Percentiles rank a stretch among this genome's conserved stretches.
Evolutionary conservation across 2,888 invertebrate species (phyloP).

Genomic region (Himalopsyche kuldschensis): DNA sequence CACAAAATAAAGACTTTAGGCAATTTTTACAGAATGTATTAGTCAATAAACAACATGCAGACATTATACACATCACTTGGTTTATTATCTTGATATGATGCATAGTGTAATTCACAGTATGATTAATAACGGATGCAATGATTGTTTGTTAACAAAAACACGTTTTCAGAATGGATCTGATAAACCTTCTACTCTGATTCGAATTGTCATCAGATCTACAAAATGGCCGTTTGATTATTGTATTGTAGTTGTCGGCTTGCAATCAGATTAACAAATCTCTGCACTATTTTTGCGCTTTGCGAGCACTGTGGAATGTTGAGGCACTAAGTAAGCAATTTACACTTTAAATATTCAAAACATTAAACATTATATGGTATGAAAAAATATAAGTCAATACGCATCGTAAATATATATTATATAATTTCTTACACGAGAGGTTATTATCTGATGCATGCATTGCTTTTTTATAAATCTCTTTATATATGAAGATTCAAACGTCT

Average conservation of each 20-base stretch:
- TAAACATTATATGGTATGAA: slow-evolving; percentile 18
- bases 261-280: neutral
- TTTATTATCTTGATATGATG: neutral
- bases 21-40: slow-evolving; percentile 11
- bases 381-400: slow-evolving; percentile 27
- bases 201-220: neutral
- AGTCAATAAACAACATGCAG: slow-evolving; percentile 12
- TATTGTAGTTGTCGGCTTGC: neutral
- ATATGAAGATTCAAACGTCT: neutral
- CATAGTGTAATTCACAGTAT: neutral
- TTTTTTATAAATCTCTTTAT: slow-evolving; percentile 9
- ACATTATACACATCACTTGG: neutral
- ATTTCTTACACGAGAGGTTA: slow-evolving; percentile 7
- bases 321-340: slow-evolving; percentile 27
- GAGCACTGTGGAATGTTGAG: slow-evolving; percentile 31
- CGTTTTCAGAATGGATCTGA: neutral
- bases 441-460: neutral
- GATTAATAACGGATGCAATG: neutral
- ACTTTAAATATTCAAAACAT: neutral
- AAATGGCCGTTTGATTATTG: neutral
- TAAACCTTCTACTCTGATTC: neutral
- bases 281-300: slow-evolving; percentile 1
- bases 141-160: neutral
- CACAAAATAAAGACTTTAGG: slow-evolving; percentile 29
- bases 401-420: slow-evolving; percentile 5